Conservation (phyloP, 2,113 vertebrate species). For the Ahaetulla prasina region DNA sequence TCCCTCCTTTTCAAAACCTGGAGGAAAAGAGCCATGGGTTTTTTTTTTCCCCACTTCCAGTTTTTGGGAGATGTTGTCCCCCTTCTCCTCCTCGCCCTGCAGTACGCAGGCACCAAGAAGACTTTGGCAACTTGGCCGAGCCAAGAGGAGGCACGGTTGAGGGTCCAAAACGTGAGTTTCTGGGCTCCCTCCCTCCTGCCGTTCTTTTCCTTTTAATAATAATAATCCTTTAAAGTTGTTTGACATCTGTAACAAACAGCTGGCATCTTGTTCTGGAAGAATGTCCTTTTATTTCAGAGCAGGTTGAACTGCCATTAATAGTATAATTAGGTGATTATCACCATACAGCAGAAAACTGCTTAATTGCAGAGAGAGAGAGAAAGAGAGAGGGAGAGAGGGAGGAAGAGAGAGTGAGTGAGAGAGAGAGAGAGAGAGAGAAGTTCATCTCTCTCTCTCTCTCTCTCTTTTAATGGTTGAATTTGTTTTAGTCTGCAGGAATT, state of each 20-base stretch:
- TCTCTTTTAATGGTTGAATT: constrained; percentile 63
- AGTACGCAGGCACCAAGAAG: not conserved
- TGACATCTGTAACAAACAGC: constrained; percentile 83
- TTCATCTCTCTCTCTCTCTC: constrained; percentile 6
- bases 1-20: not conserved
- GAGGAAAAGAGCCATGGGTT: not conserved
- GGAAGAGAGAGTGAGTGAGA: not conserved
- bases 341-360: constrained; percentile 77
- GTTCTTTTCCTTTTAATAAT: constrained; percentile 62
- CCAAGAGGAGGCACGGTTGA: not conserved
- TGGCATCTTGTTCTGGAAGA: constrained; percentile 76
- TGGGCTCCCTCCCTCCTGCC: not conserved
- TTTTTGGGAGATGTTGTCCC: rapidly evolving
- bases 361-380: constrained; percentile 68
- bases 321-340: constrained; percentile 85
- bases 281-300: constrained; percentile 77
- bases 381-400: constrained; percentile 21
- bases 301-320: constrained; percentile 85
- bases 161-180: not conserved
- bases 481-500: constrained; percentile 70
- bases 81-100: not conserved
- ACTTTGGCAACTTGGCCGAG: not conserved
- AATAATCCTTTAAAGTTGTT: constrained; percentile 73
- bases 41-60: too few species aligned
- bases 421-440: too few species aligned